Base-by-base conservation (phyloP, 2,113 vertebrate species). In the Malaclemys terrapin region DNA sequence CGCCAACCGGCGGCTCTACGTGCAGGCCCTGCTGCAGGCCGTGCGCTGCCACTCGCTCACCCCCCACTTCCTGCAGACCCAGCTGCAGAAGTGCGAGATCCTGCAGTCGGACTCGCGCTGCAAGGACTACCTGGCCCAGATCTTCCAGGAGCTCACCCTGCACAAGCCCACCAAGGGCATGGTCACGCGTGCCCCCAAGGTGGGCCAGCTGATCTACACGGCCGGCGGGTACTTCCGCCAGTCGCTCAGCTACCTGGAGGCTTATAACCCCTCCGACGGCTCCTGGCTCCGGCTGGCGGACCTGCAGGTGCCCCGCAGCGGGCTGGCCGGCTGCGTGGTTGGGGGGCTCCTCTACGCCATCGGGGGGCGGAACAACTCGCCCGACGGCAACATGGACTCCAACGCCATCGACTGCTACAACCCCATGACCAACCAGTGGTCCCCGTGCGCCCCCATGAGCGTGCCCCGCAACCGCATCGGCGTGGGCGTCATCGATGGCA, bases 11-110 rank as follows among this genome's bases (percentile, higher is more conserved):
- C 98, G 98, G 0, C 99, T 98, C 1, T 99, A 99, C 10, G 98
- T 99, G 2, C 99, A 99, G 80, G 99, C 99, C 0, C 98, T 99
- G 76, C 98, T 99, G 0, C 98, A 99, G 80, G 99, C 99, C 1
- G 99, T 99, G 24, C 99, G 99, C 94, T 99, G 99, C 98, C 99
- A 99, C 91, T 98, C 99, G 3, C 99, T 99, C 82, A 99, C 99
- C 0, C 99, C 99, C 0, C 98, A 98, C 93, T 99, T 99, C 98
- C 99, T 99, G 72, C 99, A 99, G 93, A 97, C 98, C 1, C 99
- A 99, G 95, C 99, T 99, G 2, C 99, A 99, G 96, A 99, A 99
- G 11, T 99, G 98, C 2, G 98, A 98, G 56, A 97, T 98, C 95
- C 98, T 99, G 2, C 99, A 99, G 19, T 98, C 98, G n/a, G 99